Base-by-base conservation (phyloP, 1,140 invertebrate species). In the Vanessa atalanta region DNA sequence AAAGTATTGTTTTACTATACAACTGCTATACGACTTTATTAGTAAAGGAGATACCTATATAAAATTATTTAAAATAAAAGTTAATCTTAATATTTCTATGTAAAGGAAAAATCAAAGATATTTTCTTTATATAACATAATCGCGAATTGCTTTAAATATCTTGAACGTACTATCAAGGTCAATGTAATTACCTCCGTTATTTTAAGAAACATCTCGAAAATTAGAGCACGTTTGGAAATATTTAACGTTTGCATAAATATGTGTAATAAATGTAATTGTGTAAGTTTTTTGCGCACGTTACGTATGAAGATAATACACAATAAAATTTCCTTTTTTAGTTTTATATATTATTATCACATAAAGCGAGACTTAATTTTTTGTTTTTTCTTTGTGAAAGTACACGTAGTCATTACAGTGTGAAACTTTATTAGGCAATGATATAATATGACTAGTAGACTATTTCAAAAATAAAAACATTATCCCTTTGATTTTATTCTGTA, bases 251-350 rank as follows among this genome's bases (percentile, higher is more conserved):
- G 23, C 65, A 26, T 55, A 55, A 67, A 66, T 13, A n/a, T 61
- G 31, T 53, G 51, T 67, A 67, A 67, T 53, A 67, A 67, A 55
- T 37, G 23, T 61, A 67, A 67, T 67, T 67, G 51, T 43, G 65
- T 37, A 55, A 67, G 26, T 43, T 67, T 67, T 48, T 67, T 67
- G 50, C 23, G 13, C 51, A 55, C 31, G 26, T 31, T 61, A 61
- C 57, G 31, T 37, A 57, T 57, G 20, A 23, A 23, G 20, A 23
- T 16, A 57, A 57, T 26, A 57, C 20, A 26, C 55, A 13, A 57
- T 57, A 57, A 57, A 57, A 57, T 23, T 57, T 23, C 15, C 15
- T 51, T 20, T 66, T 66, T 31, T 26, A n/a, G 50, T 16, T 66
- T 57, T 13, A 9, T 23, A 8, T 26, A 20, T 57, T 57, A 57